These are phyloP conservation scores for Rhynchotus rufescens DNA, from an alignment of 2,797 vertebrate genomes.

Conservation along the genomic window DNA sequence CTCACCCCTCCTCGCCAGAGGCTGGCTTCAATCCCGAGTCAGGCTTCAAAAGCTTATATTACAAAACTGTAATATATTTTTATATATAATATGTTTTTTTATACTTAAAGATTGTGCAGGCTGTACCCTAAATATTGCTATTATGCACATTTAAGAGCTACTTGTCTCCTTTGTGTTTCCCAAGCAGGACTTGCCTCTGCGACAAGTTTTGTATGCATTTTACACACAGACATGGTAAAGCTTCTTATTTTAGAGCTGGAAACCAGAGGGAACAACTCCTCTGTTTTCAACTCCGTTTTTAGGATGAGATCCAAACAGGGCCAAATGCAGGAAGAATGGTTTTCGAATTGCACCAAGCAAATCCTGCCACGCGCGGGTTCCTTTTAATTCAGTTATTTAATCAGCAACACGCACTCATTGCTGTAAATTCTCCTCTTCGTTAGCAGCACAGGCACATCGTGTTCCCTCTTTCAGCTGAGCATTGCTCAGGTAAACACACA, in stretches of 20 bases:
- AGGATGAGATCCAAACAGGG: background rate
- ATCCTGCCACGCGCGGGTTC: background rate
- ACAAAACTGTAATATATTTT: slow-evolving; percentile 24
- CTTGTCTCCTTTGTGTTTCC: background rate
- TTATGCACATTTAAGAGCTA: background rate
- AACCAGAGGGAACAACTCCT: background rate
- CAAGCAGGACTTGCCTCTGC: background rate
- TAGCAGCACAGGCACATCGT: slow-evolving; percentile 25
- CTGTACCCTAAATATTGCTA: slow-evolving; percentile 49
- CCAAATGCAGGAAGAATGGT: background rate
- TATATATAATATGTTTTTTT: background rate
- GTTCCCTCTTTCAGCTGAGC: background rate
- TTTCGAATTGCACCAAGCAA: background rate
- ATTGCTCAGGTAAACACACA: background rate
- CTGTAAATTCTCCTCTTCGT: background rate
- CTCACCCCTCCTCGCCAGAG: background rate
- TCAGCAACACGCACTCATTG: background rate
- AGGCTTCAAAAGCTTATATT: slow-evolving; percentile 37
- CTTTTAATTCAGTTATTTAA: background rate
- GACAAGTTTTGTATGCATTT: background rate
- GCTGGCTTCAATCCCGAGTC: slow-evolving; percentile 14
- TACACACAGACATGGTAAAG: background rate
- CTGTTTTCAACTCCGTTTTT: background rate
- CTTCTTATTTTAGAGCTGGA: background rate
- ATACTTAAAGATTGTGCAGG: slow-evolving; percentile 18